Percentiles rank a stretch among this genome's conserved stretches.
Conservation (phyloP, 2,113 vertebrate species). For the Corynorhinus townsendii region DNA sequence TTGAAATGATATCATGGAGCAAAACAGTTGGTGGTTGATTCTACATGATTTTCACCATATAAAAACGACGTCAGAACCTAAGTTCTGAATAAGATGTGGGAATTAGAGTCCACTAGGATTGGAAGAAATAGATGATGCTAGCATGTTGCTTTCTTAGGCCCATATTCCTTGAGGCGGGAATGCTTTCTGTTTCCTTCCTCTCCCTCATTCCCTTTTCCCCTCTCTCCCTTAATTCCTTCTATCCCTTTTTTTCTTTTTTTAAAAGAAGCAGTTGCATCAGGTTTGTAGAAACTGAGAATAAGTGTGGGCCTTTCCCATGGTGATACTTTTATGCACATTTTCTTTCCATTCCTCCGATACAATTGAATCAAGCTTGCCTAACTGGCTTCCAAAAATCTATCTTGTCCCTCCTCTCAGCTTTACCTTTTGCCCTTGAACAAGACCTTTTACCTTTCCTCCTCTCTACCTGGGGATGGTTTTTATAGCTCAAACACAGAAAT, state of each 20-base stretch:
- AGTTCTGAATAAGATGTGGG: background rate
- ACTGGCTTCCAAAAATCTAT: background rate
- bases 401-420: background rate
- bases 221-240: background rate
- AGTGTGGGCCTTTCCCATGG: background rate
- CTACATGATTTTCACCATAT: background rate
- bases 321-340: background rate
- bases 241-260: background rate
- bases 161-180: background rate
- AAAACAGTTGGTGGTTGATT: background rate
- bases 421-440: background rate
- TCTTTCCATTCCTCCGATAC: background rate
- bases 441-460: background rate
- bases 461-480: background rate
- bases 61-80: background rate
- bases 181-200: too few relatives aligned
- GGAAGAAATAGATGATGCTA: background rate
- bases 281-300: background rate
- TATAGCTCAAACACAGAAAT: background rate
- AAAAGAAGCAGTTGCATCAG: background rate
- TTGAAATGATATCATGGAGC: background rate
- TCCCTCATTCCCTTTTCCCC: rapidly evolving
- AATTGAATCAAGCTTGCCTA: background rate
- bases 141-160: background rate
- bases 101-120: background rate